Evolutionary conservation across 2,888 invertebrate species (phyloP), one percentile per base, ranked within the genome.

Genomic region (Lamellibrachia columna): DNA sequence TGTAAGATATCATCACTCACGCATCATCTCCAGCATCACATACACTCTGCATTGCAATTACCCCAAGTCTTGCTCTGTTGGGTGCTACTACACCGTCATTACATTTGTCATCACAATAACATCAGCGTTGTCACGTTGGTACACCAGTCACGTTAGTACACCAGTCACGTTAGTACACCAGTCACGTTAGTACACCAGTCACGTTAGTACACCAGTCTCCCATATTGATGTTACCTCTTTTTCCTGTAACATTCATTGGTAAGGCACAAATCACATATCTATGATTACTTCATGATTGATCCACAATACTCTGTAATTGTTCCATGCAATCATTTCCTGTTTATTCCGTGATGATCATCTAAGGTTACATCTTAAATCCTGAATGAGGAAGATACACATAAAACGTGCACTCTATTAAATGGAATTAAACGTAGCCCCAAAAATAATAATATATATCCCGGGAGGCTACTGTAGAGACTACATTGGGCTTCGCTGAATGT

Each of bases 1-100:
- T 60, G 96, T 96, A 94, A 95, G 95, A 11, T 75, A 15, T 75
- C n/a, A n/a, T 75, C n/a, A 11, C 75, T 75, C 6, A 6, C 4
- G 75, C 2, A 75, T 15, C 75, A 15, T 15, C 75, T 4, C 22
- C 75, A 11, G 22, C 22, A 22, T 75, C 75, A 75, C 75, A 75
- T 75, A 4, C n/a, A 75, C 75, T 3, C 75, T 22, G 22, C 22
- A 75, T 22, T 75, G 2, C n/a, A 75, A 11, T 22, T 22, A 22
- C 15, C 15, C 75, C 75, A 75, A 3, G n/a, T 75, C 75, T 75
- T 75, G 75, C 75, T 4, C 75, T 75, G 75, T 75, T 15, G 22
- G 1, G 22, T 75, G 15, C 75, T 22, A 75, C 75, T 40, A 40
- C 40, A 40, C 1, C 40, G 40, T 40, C 60, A 55, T 75, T 6